Percentiles rank a stretch among this genome's conserved stretches.
phyloP scores from a whole-genome alignment of 2,113 vertebrate species.

The Dinomys branickii region DNA sequence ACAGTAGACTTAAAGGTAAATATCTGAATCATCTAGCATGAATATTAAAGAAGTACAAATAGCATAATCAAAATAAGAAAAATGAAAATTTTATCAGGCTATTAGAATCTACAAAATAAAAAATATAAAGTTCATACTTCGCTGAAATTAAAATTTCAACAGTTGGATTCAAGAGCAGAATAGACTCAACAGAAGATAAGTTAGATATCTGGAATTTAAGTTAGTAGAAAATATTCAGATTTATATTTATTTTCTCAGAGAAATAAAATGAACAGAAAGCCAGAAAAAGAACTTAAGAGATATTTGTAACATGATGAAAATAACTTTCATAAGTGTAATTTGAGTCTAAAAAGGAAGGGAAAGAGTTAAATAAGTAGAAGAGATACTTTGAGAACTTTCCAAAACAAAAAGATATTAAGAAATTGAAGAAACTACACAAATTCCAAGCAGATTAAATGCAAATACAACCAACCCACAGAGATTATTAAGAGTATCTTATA shows the following conservation, averaged over 20 bases:
- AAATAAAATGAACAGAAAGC: background rate
- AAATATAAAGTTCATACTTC: background rate
- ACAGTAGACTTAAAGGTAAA: background rate
- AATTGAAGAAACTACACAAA: background rate
- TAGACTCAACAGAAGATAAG: slow-evolving; percentile 4
- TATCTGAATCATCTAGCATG: background rate
- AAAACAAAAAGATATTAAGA: slow-evolving; percentile 7
- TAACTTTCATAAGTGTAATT: background rate
- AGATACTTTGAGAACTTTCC: background rate
- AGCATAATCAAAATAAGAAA: background rate
- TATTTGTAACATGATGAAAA: background rate
- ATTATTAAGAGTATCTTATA: background rate
- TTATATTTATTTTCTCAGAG: background rate
- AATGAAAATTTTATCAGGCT: background rate
- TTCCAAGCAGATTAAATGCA: background rate
- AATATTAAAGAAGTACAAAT: slow-evolving; percentile 33
- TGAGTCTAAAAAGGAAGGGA: background rate
- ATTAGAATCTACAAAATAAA: background rate
- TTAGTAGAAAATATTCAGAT: slow-evolving; percentile 38
- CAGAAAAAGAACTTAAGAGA: background rate
- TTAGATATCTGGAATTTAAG: background rate
- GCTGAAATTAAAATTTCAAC: slow-evolving; percentile 25
- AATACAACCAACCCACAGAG: background rate
- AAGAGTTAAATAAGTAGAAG: background rate
- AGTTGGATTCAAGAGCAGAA: background rate